Evolutionary conservation across 1,140 invertebrate genomes (phyloP), one percentile per base, ranked within the genome.

Genomic region (Pomacea maculata): DNA sequence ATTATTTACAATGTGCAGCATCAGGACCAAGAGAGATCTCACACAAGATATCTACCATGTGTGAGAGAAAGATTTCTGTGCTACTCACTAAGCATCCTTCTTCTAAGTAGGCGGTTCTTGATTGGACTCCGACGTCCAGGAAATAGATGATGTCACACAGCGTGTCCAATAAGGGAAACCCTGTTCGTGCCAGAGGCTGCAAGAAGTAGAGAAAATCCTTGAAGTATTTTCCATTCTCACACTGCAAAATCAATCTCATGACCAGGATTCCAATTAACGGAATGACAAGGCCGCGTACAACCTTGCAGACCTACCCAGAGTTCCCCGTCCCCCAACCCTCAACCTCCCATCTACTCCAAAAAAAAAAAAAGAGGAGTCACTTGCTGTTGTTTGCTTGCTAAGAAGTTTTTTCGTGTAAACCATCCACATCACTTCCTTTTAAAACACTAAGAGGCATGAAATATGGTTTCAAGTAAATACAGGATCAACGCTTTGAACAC

Each of bases 71-170:
- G 17, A 45, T 45, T 45, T 45, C 0, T 45, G 34, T 45, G 34
- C 2, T 45, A 45, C 86, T 78, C 34, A 87, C 86, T 82, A 86
- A 68, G 71, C 84, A 85, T 17, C 86, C 86, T 64, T 87, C 82
- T 17, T 83, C 76, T n/a, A 84, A 80, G 65, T 81, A 86, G 29
- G 83, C 80, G 34, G 84, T 82, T 65, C 85, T 81, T 21, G 84
- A 80, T 71, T 87, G 85, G 71, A 85, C 75, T 17, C 63, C 65
- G 25, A 87, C 80, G 68, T 87, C 86, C 14, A 84, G 15, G 3
- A 86, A 25, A 63, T 87, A 87, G 45, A 86, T 74, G 21, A 76
- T 55, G 64, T 87, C 86, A 80, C 76, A 81, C 15, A 83, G n/a
- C 9, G 72, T 45, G 73, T 87, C 86, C n/a, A 84, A 67, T 0